A percentile compares a stretch with the other conserved stretches of the same genome.
Conservation (phyloP, 2,797 vertebrate genomes). For the Sebastes itinus region DNA sequence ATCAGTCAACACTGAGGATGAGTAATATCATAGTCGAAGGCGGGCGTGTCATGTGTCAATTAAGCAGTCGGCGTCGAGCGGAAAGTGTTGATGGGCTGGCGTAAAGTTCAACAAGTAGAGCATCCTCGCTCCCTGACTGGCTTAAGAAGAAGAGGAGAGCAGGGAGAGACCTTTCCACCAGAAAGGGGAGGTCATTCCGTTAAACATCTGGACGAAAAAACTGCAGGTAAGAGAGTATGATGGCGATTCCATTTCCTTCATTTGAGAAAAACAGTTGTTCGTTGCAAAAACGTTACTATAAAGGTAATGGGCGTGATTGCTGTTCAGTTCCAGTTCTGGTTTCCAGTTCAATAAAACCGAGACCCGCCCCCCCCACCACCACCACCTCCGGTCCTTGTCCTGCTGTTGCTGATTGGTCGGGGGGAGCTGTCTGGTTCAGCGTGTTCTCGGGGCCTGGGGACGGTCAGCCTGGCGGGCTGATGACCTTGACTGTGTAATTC, state of each 20-base stretch:
- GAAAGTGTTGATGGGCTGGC: conserved; percentile 57
- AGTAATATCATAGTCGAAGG: conserved; percentile 38
- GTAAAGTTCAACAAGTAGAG: conserved; percentile 44
- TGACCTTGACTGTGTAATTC: conserved; percentile 90
- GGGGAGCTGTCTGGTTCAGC: conserved; percentile 55
- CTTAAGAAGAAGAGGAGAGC: conserved; percentile 53
- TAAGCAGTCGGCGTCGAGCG: conserved; percentile 44
- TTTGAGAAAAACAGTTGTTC: conserved; percentile 63
- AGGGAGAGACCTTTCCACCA: conserved; percentile 50
- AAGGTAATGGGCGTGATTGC: conserved; percentile 74
- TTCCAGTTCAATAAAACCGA: conserved; percentile 61
- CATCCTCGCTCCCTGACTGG: conserved; percentile 52
- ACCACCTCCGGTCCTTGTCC: conserved; percentile 40
- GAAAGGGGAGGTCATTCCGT: conserved; percentile 57
- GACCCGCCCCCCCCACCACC: conserved; percentile 32
- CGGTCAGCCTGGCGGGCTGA: conserved; percentile 82
- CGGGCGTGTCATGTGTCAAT: conserved; percentile 46
- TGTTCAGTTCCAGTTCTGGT: conserved; percentile 63
- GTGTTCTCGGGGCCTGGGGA: conserved; percentile 4
- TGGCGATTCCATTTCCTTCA: conserved; percentile 43
- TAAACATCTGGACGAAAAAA: conserved; percentile 50
- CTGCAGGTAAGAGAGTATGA: conserved; percentile 48
- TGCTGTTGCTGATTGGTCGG: conserved; percentile 61
- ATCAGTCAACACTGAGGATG: conserved; percentile 44
- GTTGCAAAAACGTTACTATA: conserved; percentile 74